Base-by-base conservation (phyloP, 1,140 invertebrate genomes). In the Meloidogyne floridensis region DNA sequence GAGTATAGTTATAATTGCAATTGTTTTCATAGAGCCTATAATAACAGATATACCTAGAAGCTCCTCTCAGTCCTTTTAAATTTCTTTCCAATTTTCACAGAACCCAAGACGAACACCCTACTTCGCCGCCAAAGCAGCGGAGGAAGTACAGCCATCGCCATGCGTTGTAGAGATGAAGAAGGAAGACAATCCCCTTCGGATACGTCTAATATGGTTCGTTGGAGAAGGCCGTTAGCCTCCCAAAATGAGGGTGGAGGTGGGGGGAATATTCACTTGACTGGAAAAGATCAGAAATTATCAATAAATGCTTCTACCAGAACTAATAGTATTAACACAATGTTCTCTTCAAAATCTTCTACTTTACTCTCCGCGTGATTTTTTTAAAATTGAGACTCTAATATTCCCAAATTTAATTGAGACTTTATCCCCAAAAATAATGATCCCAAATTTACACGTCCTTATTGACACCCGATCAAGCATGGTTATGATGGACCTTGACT, bases 271-370 rank as follows among this genome's bases (percentile, higher is more conserved):
- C 32, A 32, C 32, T 32, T 32, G 70, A 32, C 15, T 65, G 47
- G 53, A 54, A 77, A 56, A 13, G 75, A 18, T 65, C 53, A 54
- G 10, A n/a, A 65, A 65, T 15, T 47, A 47, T 47, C 47, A 47
- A 8, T 47, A 47, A 47, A 47, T 47, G 47, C 56, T 15, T 59
- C 56, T 59, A 59, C 13, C 5, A 65, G 59, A 18, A 65, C n/a
- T 13, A 7, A 18, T 65, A 65, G 59, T 65, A 59, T 59, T 15
- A 65, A 65, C 51, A 79, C 77, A 11, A 69, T 79, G 9, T 20
- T 79, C n/a, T 79, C 77, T 11, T 79, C 77, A 51, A 20, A 79
- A 72, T 79, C 77, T 3, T 79, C 77, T 3, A 79, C 77, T 51
- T 15, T 79, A 20, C 51, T 79, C 10, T 79, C 77, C 59, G 77